These are phyloP conservation scores for Eupleurogrammus muticus DNA, from an alignment of 2,797 vertebrate species.

Conservation along the genomic window DNA sequence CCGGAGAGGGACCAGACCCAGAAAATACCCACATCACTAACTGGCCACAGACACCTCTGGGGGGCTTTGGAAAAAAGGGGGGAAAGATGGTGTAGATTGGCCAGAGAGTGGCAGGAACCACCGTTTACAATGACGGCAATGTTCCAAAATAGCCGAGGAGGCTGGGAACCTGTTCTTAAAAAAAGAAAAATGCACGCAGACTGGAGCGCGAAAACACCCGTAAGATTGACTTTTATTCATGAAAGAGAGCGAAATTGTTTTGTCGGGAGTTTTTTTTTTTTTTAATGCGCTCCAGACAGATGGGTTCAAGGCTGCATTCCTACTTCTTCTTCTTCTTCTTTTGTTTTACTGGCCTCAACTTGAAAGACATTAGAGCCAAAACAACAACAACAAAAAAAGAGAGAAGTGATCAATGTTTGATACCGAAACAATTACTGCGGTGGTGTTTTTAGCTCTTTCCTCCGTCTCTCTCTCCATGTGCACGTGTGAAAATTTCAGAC, in stretches of 20 bases:
- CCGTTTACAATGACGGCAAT: slow-evolving; percentile 55
- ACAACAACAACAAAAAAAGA: slow-evolving; percentile 10
- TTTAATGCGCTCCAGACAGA: slow-evolving; percentile 76
- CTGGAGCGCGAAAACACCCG: slow-evolving; percentile 53
- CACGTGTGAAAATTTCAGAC: slow-evolving; percentile 61
- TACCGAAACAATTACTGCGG: slow-evolving; percentile 56
- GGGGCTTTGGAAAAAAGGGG: slow-evolving; percentile 56
- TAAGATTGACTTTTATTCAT: slow-evolving; percentile 66
- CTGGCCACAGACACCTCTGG: slow-evolving; percentile 69
- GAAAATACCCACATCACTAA: slow-evolving; percentile 68
- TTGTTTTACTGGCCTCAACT: slow-evolving; percentile 57
- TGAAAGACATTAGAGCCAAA: slow-evolving; percentile 62
- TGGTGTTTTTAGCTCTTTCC: slow-evolving; percentile 20
- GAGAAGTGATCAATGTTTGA: slow-evolving; percentile 66
- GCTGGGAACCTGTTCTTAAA: slow-evolving; percentile 60
- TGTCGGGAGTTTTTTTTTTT: slow-evolving; percentile 59
- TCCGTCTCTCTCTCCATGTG: slow-evolving; percentile 13
- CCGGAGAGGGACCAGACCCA: slow-evolving; percentile 42
- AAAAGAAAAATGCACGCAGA: slow-evolving; percentile 52
- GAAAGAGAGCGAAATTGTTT: slow-evolving; percentile 67
- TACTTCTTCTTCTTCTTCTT: slow-evolving; percentile 23
- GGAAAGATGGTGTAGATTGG: slow-evolving; percentile 57
- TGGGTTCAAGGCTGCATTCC: slow-evolving; percentile 71
- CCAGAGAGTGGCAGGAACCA: slow-evolving; percentile 37
- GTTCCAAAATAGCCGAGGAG: slow-evolving; percentile 44